phyloP scores from a whole-genome alignment of 1,140 invertebrate species.

The Berghia stephanieae region DNA sequence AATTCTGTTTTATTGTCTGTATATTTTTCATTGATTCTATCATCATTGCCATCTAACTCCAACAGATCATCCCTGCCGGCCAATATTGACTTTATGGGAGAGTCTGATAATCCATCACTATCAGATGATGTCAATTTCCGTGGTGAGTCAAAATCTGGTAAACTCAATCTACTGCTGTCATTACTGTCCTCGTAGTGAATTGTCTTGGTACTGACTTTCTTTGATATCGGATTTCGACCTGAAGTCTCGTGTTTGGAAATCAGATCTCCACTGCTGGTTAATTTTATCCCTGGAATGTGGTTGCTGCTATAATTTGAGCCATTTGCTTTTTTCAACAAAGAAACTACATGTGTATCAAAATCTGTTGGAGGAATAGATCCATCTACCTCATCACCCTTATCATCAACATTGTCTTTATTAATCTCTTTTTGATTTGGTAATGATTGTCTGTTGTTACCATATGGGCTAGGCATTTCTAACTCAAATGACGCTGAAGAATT shows the following conservation, averaged over 20 bases:
- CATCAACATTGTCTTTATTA: neutral
- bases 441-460: neutral
- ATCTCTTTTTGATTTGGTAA: neutral
- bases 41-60: conserved; percentile 43
- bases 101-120: no score
- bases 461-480: conserved; percentile 57
- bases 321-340: neutral
- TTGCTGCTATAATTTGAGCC: neutral
- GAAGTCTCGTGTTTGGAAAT: neutral
- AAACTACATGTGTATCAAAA: neutral
- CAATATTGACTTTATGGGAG: no score
- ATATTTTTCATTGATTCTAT: no score
- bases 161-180: conserved; percentile 33
- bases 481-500: conserved; percentile 52
- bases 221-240: neutral
- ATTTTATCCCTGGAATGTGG: neutral
- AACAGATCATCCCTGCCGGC: neutral
- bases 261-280: neutral
- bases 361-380: neutral
- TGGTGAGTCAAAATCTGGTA: conserved; percentile 19
- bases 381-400: no score
- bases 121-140: neutral
- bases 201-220: neutral
- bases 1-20: no score
- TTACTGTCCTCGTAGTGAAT: neutral